Conservation (phyloP, 2,888 invertebrate species). For the Clistopyga incitator region DNA sequence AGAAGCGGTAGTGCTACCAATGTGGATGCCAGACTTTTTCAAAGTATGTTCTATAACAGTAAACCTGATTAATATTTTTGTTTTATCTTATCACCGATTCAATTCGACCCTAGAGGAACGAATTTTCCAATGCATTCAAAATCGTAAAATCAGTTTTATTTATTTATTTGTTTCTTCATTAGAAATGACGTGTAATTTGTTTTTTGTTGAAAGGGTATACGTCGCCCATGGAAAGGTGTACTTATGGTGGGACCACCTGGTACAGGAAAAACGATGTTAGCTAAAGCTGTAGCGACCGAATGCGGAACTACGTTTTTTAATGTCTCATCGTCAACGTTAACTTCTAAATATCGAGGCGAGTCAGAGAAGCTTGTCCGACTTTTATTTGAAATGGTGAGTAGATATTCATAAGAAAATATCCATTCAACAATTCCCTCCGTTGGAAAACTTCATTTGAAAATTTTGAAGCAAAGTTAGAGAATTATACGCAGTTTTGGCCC, state of each 20-base stretch:
- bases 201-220: constrained; percentile 89
- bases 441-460: not conserved
- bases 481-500: not conserved
- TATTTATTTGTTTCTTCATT: not conserved
- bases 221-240: constrained; percentile 98
- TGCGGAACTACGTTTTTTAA: constrained; percentile 99
- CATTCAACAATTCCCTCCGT: constrained; percentile 77
- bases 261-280: constrained; percentile 98
- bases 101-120: no score
- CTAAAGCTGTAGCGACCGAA: constrained; percentile 99
- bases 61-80: not conserved
- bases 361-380: constrained; percentile 98
- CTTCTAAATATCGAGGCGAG: constrained; percentile 99
- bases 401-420: not conserved
- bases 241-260: constrained; percentile 97
- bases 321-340: constrained; percentile 97
- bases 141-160: not conserved
- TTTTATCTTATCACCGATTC: not conserved
- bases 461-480: not conserved
- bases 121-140: not conserved
- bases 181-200: no score
- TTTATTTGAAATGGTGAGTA: constrained; percentile 96
- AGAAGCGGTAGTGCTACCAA: constrained; percentile 98
- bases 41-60: constrained; percentile 87
- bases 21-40: constrained; percentile 99